These are phyloP conservation scores for Ctenoplectra terminalis DNA, from an alignment of 1,140 invertebrate genomes.

Conservation along the genomic window DNA sequence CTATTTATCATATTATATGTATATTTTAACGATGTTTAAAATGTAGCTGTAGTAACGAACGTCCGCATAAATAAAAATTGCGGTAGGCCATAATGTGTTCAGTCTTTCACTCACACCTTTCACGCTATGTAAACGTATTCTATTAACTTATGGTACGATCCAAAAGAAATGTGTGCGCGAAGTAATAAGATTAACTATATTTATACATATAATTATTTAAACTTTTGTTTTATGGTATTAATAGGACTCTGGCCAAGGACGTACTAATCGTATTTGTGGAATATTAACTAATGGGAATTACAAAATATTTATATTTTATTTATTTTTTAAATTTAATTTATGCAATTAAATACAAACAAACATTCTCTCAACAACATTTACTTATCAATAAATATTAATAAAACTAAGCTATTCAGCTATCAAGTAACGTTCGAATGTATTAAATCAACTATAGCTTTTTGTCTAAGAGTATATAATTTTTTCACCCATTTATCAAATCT, in stretches of 20 bases:
- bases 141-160: slow-evolving; percentile 11
- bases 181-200: not conserved
- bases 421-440: slow-evolving; percentile 62
- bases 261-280: not conserved
- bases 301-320: slow-evolving; percentile 3
- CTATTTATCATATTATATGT: slow-evolving; percentile 50
- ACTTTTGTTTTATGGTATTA: no score
- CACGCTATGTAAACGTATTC: slow-evolving; percentile 27
- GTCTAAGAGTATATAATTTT: slow-evolving; percentile 80
- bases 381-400: not conserved
- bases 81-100: slow-evolving; percentile 59
- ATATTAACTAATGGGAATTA: not conserved
- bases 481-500: slow-evolving; percentile 83
- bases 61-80: slow-evolving; percentile 55
- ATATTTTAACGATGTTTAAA: slow-evolving; percentile 50
- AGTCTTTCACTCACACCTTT: slow-evolving; percentile 47
- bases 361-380: not conserved
- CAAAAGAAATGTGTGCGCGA: not conserved
- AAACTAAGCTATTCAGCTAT: slow-evolving; percentile 29
- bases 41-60: slow-evolving; percentile 52
- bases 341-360: not conserved
- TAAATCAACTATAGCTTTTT: slow-evolving; percentile 78
- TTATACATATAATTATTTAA: not conserved
- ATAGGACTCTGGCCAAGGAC: no score
- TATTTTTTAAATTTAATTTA: not conserved